Base-by-base conservation (phyloP, 2,797 vertebrate species). In the Coracias cyanogaster region DNA sequence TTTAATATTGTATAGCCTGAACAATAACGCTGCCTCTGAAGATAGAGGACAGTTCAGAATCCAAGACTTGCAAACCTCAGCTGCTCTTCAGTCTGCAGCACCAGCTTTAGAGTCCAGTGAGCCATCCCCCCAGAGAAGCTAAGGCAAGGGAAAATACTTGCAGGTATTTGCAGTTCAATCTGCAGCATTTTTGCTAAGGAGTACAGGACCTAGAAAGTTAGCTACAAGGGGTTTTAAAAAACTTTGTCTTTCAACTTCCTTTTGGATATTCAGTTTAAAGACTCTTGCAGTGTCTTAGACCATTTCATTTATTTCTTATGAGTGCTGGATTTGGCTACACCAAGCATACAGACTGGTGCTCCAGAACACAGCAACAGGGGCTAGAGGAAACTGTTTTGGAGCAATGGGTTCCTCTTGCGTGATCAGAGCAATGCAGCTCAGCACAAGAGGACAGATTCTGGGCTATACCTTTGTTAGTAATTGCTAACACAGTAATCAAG, bases 141-240 rank as follows among this genome's bases (percentile, higher is more conserved):
- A 90, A 84, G 31, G 71, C 79, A 89, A 90, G 37, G 46, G 70
- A 90, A 96, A 96, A 81, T 64, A 79, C 22, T 77, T 90, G 65
- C 76, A 84, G 45, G 24, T 84, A 81, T 28, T 45, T 62, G 60
- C 72, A 93, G 64, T 67, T 92, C 83, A 71, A 64, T 49, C 62
- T 90, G 71, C 41, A 91, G 65, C 74, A 82, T 43, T 96, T 96
- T 81, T 91, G 82, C 72, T 91, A 91, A 89, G 43, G 66, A 93
- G 18, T 20, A 86, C 45, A 72, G 85, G 46, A 93, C 45, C 48
- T 46, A 79, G 57, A 86, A 91, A 90, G 60, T 49, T 60, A 95
- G 60, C 60, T 76, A 71, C 33, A 84, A 92, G 43, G 49, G 21
- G 12, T 39, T 94, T 93, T 86, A 73, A 89, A 80, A 90, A 93